Base-by-base conservation (phyloP, 1,140 invertebrate genomes). In the Asbolus verrucosus region DNA sequence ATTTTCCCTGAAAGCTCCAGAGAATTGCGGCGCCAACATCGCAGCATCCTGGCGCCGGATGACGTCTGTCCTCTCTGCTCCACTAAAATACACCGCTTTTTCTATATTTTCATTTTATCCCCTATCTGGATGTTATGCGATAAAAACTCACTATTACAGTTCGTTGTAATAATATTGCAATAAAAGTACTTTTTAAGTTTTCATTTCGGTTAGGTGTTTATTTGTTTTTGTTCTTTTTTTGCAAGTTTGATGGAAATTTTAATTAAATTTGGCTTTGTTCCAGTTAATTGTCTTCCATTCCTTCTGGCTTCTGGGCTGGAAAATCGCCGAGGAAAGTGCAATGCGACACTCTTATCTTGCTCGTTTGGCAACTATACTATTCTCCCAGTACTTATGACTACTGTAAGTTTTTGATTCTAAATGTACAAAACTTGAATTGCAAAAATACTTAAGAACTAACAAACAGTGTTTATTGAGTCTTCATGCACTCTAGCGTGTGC, bases 321-420 rank as follows among this genome's bases (percentile, higher is more conserved):
- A 11, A 68, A 70, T 30, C 72, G 74, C 16, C 66, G 70, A 73
- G 73, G 73, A 71, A 74, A 69, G 72, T 77, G 76, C 76, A 76
- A 77, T 77, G 76, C 75, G 39, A 76, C 76, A 75, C 61, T 75
- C 21, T 59, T 77, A 38, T 77, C 74, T 59, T 77, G 73, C 36
- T 65, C 67, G 21, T 62, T 65, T 36, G 61, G 69, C 36, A 77
- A 77, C 54, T 66, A 69, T 66, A 75, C 76, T 24, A 59, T 71
- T 63, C 46, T 70, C 65, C 60, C 73, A 46, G 71, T 70, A 77
- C 76, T 77, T 73, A 77, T 77, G 76, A 77, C 74, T 76, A 76
- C 76, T 59, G 76, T 77, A 73, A 74, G 76, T 65, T 38, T 54
- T 30, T 15, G 2, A 18, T 36, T 27, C 3, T 27, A 8, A 3